A percentile compares a stretch with the other conserved stretches of the same genome.
phyloP scores from a whole-genome alignment of 2,888 invertebrate species.

The Carpatolechia fugitivella region DNA sequence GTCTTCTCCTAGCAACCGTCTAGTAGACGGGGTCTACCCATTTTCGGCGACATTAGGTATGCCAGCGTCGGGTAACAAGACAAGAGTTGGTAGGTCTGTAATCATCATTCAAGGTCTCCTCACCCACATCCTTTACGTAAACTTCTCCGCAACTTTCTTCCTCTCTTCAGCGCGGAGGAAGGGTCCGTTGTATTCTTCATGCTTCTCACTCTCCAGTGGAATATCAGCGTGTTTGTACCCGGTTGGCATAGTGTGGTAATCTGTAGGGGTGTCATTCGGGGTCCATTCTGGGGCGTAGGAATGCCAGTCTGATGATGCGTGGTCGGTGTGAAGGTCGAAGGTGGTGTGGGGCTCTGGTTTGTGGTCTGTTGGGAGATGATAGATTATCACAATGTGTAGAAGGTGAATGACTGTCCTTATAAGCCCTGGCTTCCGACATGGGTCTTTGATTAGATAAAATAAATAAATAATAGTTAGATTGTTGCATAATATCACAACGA shows the following conservation, averaged over 20 bases:
- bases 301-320: slow-evolving; percentile 29
- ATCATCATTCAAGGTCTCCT: too few species aligned
- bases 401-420: too few species aligned
- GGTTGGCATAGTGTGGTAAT: slow-evolving; percentile 4
- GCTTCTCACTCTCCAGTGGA: not conserved
- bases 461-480: too few species aligned
- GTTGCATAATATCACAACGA: too few species aligned
- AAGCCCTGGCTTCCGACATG: too few species aligned
- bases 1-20: too few species aligned
- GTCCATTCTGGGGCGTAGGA: slow-evolving; percentile 34
- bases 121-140: not conserved
- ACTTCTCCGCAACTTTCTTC: not conserved
- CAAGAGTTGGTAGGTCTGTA: too few species aligned
- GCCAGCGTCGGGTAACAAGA: too few species aligned
- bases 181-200: not conserved
- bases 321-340: not conserved
- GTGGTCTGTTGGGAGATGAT: not conserved
- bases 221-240: slow-evolving; percentile 2
- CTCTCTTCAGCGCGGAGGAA: not conserved
- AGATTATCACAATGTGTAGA: too few species aligned
- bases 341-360: slow-evolving; percentile 1
- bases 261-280: slow-evolving; percentile 16
- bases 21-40: too few species aligned
- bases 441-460: too few species aligned
- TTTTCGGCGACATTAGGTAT: too few species aligned